Conservation (phyloP, 2,888 invertebrate species). For the Cyclophora punctaria region DNA sequence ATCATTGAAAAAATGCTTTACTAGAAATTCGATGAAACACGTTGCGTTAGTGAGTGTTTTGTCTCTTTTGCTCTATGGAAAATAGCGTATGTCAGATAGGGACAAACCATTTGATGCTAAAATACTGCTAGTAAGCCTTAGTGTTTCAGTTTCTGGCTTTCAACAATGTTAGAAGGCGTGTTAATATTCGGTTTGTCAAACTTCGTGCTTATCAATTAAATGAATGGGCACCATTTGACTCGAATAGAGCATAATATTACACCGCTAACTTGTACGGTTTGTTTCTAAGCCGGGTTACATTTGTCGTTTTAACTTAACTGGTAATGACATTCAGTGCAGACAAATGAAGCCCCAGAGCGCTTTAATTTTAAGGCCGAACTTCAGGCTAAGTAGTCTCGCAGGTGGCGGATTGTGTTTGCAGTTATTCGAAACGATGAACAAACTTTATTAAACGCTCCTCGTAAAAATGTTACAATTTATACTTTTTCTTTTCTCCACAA, state of each 20-base stretch:
- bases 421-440: slow-evolving; percentile 35
- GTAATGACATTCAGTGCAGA: slow-evolving; percentile 43
- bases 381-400: slow-evolving; percentile 39
- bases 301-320: slow-evolving; percentile 39
- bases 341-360: slow-evolving; percentile 39
- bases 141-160: too few relatives aligned
- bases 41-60: too few relatives aligned
- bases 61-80: too few relatives aligned
- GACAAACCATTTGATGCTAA: too few relatives aligned
- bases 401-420: slow-evolving; percentile 44
- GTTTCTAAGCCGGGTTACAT: slow-evolving; percentile 35
- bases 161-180: too few relatives aligned
- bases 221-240: slow-evolving; percentile 6
- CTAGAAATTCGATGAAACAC: too few relatives aligned
- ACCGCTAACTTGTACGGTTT: slow-evolving; percentile 32
- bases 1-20: too few relatives aligned
- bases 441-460: slow-evolving; percentile 31
- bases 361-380: slow-evolving; percentile 37
- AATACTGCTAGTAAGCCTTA: too few relatives aligned
- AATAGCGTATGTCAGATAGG: too few relatives aligned
- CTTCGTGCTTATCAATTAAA: slow-evolving; percentile 5
- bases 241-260: slow-evolving; percentile 18
- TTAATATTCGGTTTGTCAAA: background rate
- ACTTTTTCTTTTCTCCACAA: slow-evolving; percentile 25
- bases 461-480: slow-evolving; percentile 22